A percentile compares a stretch with the other conserved stretches of the same genome.
Conservation (phyloP, 1,140 invertebrate genomes). For the Heliconius congener region DNA sequence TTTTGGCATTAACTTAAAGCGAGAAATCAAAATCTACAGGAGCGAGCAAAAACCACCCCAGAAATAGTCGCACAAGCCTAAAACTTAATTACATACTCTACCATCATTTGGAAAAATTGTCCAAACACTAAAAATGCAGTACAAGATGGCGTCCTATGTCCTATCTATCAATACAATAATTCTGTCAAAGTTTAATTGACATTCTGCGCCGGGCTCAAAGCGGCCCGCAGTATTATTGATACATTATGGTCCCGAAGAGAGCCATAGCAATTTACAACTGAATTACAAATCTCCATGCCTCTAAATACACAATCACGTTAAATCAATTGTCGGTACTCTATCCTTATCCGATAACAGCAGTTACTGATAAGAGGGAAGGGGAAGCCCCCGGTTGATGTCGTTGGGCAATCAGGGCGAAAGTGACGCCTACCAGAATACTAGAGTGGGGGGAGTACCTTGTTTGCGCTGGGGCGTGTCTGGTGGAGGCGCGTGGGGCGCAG, state of each 20-base stretch:
- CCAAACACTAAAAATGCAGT: constrained; percentile 17
- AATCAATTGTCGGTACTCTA: constrained; percentile 61
- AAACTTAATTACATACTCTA: constrained; percentile 52
- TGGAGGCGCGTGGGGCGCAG: constrained; percentile 48
- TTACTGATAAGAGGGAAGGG: constrained; percentile 32
- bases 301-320: constrained; percentile 77
- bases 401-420: constrained; percentile 51
- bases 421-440: constrained; percentile 57
- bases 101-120: constrained; percentile 28
- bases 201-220: constrained; percentile 67
- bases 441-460: constrained; percentile 63
- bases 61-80: background rate
- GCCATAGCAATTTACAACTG: constrained; percentile 76
- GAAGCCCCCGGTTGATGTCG: constrained; percentile 39
- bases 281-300: constrained; percentile 75
- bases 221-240: constrained; percentile 70
- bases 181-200: constrained; percentile 79
- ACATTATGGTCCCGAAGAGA: constrained; percentile 73
- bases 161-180: constrained; percentile 78
- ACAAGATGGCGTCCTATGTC: constrained; percentile 60
- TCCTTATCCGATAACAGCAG: constrained; percentile 39
- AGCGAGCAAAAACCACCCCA: background rate
- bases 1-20: background rate
- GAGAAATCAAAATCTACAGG: background rate
- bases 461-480: constrained; percentile 69